Conservation (phyloP, 2,113 vertebrate genomes). For the Alosa alosa region DNA sequence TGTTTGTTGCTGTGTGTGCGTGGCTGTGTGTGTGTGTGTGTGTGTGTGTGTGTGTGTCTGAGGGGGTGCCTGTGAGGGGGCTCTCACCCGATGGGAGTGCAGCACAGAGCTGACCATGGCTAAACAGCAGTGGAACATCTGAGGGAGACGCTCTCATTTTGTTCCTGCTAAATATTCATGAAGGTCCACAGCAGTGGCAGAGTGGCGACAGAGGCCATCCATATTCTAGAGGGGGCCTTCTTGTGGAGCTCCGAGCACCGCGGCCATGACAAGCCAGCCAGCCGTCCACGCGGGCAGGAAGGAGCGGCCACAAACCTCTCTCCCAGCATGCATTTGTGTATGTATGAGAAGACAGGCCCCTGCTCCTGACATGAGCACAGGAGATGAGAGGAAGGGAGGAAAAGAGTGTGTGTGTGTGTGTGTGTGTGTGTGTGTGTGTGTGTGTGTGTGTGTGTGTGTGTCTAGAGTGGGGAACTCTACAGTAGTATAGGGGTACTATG, state of each 20-base stretch:
- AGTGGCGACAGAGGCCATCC: conserved; percentile 8
- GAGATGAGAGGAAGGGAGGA: background rate
- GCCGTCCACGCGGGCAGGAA: background rate
- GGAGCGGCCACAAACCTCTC: background rate
- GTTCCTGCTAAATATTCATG: conserved; percentile 30
- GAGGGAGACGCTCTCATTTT: conserved; percentile 12
- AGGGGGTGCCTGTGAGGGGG: background rate
- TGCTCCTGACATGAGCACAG: background rate
- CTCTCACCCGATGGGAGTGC: background rate
- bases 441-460: background rate
- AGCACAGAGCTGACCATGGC: background rate
- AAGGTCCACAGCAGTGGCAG: conserved; percentile 6
- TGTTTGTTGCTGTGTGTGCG: background rate
- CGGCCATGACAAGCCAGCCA: background rate
- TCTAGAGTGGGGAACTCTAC: too few species aligned
- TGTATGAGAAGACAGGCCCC: background rate
- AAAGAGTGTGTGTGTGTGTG: background rate
- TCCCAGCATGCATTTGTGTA: background rate
- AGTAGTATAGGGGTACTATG: background rate
- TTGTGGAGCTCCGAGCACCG: background rate
- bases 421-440: background rate
- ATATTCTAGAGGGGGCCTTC: conserved; percentile 28
- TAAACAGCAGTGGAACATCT: conserved; percentile 18
- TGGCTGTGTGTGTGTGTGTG: background rate
- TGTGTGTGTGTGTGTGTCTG: background rate